Evolutionary conservation across 2,797 vertebrate species (phyloP).

Genomic region (Schizopygopsis pylzovi): DNA sequence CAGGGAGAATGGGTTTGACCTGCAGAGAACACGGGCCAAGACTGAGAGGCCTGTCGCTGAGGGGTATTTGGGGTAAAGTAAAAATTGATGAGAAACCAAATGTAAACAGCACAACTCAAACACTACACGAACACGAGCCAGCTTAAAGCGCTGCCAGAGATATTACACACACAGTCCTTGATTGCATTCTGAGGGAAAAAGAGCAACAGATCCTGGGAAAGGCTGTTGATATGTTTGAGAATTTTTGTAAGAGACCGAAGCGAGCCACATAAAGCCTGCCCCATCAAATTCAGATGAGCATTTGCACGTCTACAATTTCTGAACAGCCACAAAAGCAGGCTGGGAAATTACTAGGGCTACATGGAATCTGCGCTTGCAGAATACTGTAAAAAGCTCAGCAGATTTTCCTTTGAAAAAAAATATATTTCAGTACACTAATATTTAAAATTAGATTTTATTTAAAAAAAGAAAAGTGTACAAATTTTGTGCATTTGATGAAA

Average conservation of each 20-base stretch:
- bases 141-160: conserved; percentile 20
- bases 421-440: neutral
- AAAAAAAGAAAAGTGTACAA: too few species aligned
- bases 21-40: neutral
- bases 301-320: conserved; percentile 33
- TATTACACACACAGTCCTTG: conserved; percentile 20
- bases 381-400: neutral
- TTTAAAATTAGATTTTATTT: neutral
- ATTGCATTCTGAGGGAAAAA: conserved; percentile 38
- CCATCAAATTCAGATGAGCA: conserved; percentile 22
- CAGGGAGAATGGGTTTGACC: conserved; percentile 43
- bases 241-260: neutral
- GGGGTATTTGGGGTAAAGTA: conserved; percentile 43
- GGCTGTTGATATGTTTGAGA: conserved; percentile 37
- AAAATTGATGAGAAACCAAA: conserved; percentile 29
- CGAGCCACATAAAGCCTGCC: conserved; percentile 17
- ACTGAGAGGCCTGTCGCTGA: conserved; percentile 18
- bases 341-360: neutral
- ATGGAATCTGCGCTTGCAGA: neutral
- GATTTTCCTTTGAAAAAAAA: neutral
- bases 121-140: conserved; percentile 18
- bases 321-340: neutral
- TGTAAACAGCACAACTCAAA: conserved; percentile 36
- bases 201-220: conserved; percentile 48
- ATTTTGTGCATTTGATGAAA: neutral